Percentiles rank a stretch among this genome's conserved stretches.
These are phyloP conservation scores for Euglossa dilemma DNA, from an alignment of 1,140 invertebrate species.

Conservation along the genomic window DNA sequence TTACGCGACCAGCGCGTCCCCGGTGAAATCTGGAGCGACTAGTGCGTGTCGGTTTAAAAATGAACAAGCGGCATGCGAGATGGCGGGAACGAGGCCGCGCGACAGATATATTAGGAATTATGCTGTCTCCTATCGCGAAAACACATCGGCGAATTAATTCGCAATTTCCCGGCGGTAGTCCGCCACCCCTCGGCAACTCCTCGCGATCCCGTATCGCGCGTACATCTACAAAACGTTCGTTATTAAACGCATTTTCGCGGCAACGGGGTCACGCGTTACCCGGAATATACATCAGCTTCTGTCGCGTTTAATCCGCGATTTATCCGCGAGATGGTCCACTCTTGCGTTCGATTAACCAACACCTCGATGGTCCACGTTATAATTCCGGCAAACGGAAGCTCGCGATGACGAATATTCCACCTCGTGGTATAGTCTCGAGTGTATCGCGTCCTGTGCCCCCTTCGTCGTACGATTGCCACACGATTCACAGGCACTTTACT, in stretches of 20 bases:
- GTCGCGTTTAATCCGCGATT: not conserved
- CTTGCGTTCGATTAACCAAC: not conserved
- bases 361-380: not conserved
- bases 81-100: not conserved
- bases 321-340: not conserved
- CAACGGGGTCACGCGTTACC: not conserved
- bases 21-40: not conserved
- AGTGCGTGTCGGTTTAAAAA: conserved; percentile 4
- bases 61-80: conserved; percentile 13
- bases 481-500: too few species aligned
- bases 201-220: not conserved
- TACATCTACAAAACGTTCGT: not conserved
- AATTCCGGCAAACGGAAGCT: not conserved
- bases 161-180: not conserved
- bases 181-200: not conserved
- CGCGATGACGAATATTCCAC: too few species aligned
- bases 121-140: not conserved
- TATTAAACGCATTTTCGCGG: not conserved
- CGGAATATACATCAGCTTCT: not conserved
- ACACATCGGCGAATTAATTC: conserved; percentile 10
- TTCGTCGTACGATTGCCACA: too few species aligned
- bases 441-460: too few species aligned
- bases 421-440: too few species aligned
- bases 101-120: conserved; percentile 24
- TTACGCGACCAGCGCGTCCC: not conserved